Percentiles rank a stretch among this genome's conserved stretches.
phyloP scores from a whole-genome alignment of 2,797 vertebrate genomes.

The Chaunax sp. region DNA sequence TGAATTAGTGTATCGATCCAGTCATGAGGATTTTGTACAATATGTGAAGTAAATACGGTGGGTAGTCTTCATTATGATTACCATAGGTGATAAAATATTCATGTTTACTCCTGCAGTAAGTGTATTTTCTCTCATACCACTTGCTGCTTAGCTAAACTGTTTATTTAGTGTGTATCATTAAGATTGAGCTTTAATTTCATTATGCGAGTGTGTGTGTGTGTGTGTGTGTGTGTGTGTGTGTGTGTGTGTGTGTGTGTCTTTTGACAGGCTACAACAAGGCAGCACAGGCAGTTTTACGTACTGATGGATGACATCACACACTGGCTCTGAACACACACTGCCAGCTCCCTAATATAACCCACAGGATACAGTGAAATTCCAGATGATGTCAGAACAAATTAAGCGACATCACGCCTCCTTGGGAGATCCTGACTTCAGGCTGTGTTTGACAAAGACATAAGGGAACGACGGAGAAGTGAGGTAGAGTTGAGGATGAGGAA shows the following conservation, averaged over 20 bases:
- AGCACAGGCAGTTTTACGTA: conserved; percentile 22
- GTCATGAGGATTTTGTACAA: conserved; percentile 8
- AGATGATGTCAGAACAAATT: conserved; percentile 71
- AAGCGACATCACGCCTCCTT: conserved; percentile 50
- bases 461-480: conserved; percentile 3
- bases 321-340: conserved; percentile 54
- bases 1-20: conserved; percentile 49
- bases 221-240: not conserved
- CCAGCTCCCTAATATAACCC: conserved; percentile 51
- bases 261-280: conserved; percentile 27
- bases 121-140: not conserved
- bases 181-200: conserved; percentile 3
- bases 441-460: conserved; percentile 35
- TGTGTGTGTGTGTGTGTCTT: conserved; percentile 9
- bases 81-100: not conserved
- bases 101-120: not conserved
- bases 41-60: conserved; percentile 22
- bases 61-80: conserved; percentile 1
- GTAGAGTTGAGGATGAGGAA: not conserved
- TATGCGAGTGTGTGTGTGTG: not conserved
- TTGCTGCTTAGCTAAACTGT: not conserved
- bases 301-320: conserved; percentile 58
- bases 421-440: conserved; percentile 49
- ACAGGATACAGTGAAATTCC: conserved; percentile 59
- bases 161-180: conserved; percentile 9